Evolutionary conservation across 2,888 invertebrate genomes (phyloP).

Genomic region (Xanthia icteritia): DNA sequence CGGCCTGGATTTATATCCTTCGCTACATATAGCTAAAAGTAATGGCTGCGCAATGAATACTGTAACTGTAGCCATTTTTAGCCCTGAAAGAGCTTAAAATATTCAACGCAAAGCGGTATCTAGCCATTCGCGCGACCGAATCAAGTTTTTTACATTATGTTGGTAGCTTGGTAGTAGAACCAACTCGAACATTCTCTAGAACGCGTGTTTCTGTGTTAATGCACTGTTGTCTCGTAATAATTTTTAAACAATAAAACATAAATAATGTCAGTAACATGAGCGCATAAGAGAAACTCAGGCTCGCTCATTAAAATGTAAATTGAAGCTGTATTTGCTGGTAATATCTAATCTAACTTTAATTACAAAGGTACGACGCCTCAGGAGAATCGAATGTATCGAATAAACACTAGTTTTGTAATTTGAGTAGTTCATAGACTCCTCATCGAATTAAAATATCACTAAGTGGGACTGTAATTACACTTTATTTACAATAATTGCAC

Average conservation of each 20-base stretch:
- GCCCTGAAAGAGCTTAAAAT: conserved; percentile 56
- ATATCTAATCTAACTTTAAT: conserved; percentile 64
- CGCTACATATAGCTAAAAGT: conserved; percentile 25
- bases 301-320: conserved; percentile 70
- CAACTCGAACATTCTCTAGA: conserved; percentile 39
- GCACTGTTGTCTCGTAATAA: conserved; percentile 43
- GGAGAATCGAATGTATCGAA: conserved; percentile 39
- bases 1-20: conserved; percentile 20
- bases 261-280: conserved; percentile 48
- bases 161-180: conserved; percentile 8
- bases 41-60: conserved; percentile 54
- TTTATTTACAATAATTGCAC: conserved; percentile 5
- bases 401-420: conserved; percentile 13
- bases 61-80: conserved; percentile 50
- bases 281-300: conserved; percentile 57
- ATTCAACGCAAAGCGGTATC: conserved; percentile 52
- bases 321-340: conserved; percentile 65
- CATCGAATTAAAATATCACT: not conserved
- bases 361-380: conserved; percentile 45
- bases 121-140: conserved; percentile 37
- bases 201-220: conserved; percentile 53
- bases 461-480: not conserved
- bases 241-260: conserved; percentile 59
- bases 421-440: not conserved
- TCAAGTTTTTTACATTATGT: conserved; percentile 53